Conservation (phyloP, 37 sponge, comb jelly and placozoan genomes). For the Ephydatia muelleri region DNA sequence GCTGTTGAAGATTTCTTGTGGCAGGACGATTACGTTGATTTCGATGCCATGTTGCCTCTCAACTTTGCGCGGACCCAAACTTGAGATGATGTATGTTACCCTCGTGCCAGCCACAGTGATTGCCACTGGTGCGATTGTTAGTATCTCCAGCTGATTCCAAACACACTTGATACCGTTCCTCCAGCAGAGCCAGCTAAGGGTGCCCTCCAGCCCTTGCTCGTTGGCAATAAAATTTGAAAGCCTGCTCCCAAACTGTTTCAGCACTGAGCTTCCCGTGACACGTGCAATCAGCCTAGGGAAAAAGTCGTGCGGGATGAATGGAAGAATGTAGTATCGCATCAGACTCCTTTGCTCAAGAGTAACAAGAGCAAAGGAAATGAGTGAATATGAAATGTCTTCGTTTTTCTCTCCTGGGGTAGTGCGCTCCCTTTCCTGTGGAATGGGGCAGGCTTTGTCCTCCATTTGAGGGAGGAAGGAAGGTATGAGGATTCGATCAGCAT, state of each 20-base stretch:
- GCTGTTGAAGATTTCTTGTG: conserved; percentile 13
- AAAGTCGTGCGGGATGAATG: conserved; percentile 80
- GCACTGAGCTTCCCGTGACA: conserved; percentile 54
- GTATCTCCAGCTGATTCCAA: conserved; percentile 59
- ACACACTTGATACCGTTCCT: conserved; percentile 63
- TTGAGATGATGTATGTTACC: conserved; percentile 24
- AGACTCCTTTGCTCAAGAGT: conserved; percentile 19
- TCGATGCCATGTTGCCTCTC: conserved; percentile 32
- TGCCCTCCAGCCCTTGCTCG: conserved; percentile 12
- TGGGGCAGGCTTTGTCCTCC: conserved; percentile 36
- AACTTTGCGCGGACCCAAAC: neutral
- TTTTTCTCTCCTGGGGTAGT: neutral
- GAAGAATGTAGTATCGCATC: conserved; percentile 56
- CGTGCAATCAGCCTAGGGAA: conserved; percentile 78
- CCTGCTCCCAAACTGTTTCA: conserved; percentile 22
- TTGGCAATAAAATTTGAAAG: neutral
- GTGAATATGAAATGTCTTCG: neutral
- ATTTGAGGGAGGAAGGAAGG: conserved; percentile 79
- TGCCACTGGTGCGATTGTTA: conserved; percentile 49
- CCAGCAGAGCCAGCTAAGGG: conserved; percentile 79
- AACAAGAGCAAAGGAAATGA: neutral
- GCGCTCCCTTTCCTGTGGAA: neutral
- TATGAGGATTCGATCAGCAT: conserved; percentile 55
- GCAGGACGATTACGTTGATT: conserved; percentile 57
- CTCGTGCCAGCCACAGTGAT: conserved; percentile 22